These are phyloP conservation scores for Oxycera nigricornis DNA, from an alignment of 2,888 invertebrate genomes.

Conservation along the genomic window DNA sequence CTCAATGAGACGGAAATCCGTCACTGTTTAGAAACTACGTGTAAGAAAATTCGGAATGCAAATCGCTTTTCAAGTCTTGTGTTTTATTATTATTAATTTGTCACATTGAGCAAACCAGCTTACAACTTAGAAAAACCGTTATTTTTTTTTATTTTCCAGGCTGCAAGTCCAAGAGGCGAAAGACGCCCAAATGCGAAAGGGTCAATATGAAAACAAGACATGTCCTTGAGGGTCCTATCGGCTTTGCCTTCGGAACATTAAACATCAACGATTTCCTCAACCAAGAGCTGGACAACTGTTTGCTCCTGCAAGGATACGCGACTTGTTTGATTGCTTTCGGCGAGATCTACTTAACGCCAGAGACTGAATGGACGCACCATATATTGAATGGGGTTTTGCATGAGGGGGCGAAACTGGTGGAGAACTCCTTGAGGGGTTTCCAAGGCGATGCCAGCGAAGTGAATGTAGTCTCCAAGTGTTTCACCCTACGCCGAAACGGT, in stretches of 20 bases:
- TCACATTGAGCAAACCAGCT: too few species aligned
- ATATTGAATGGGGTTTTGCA: conserved; percentile 53
- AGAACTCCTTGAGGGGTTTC: conserved; percentile 49
- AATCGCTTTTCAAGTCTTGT: too few species aligned
- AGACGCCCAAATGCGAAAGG: not conserved
- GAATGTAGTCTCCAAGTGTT: conserved; percentile 51
- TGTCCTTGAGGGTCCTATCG: not conserved
- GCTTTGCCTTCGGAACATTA: conserved; percentile 23
- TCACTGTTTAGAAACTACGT: too few species aligned
- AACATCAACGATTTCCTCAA: conserved; percentile 17
- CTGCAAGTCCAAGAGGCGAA: not conserved
- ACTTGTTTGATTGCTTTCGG: conserved; percentile 55
- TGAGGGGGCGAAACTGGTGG: conserved; percentile 54
- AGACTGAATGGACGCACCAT: conserved; percentile 53
- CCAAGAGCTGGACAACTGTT: not conserved
- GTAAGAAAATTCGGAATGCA: too few species aligned
- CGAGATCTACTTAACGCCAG: conserved; percentile 54
- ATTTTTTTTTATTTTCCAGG: not conserved
- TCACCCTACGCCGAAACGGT: conserved; percentile 53
- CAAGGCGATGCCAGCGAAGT: conserved; percentile 50
- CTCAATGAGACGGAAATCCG: too few species aligned
- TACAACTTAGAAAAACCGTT: not conserved
- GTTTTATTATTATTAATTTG: too few species aligned
- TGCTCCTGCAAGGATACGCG: conserved; percentile 52
- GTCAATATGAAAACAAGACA: not conserved